phyloP scores from a whole-genome alignment of 2,888 invertebrate species.

The Ellobium chinense region DNA sequence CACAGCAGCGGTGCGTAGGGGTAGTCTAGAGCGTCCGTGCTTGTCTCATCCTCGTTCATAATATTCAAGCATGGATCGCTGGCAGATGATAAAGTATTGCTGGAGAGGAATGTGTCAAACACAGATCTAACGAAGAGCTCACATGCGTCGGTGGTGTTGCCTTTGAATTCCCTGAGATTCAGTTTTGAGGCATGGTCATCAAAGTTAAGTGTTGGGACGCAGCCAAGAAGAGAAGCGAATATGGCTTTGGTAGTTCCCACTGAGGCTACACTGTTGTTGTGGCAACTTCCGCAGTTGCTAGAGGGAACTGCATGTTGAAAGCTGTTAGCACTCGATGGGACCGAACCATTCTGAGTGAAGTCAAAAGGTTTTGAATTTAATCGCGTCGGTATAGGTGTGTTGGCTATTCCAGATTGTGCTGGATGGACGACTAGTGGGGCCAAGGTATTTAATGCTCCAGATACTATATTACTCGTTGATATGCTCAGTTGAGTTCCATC shows the following conservation, averaged over 20 bases:
- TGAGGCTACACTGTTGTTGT: neutral
- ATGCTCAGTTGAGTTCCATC: too few relatives aligned
- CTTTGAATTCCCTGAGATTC: neutral
- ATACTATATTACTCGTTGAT: too few relatives aligned
- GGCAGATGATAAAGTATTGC: neutral
- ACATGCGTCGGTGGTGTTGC: conserved; percentile 4
- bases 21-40: neutral
- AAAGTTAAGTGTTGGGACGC: conserved; percentile 28
- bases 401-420: too few relatives aligned
- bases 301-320: too few relatives aligned
- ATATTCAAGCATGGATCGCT: conserved; percentile 40
- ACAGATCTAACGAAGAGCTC: conserved; percentile 39
- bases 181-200: neutral
- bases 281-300: too few relatives aligned
- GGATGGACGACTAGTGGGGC: too few relatives aligned
- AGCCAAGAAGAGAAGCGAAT: conserved; percentile 23
- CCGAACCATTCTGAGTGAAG: too few relatives aligned
- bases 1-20: neutral
- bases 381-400: too few relatives aligned
- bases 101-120: conserved; percentile 31
- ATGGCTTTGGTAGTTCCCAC: conserved; percentile 5
- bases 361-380: too few relatives aligned
- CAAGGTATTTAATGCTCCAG: too few relatives aligned
- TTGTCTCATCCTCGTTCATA: neutral
- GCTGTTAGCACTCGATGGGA: too few relatives aligned